Conservation (phyloP, 2,113 vertebrate species). For the Corapipo altera region DNA sequence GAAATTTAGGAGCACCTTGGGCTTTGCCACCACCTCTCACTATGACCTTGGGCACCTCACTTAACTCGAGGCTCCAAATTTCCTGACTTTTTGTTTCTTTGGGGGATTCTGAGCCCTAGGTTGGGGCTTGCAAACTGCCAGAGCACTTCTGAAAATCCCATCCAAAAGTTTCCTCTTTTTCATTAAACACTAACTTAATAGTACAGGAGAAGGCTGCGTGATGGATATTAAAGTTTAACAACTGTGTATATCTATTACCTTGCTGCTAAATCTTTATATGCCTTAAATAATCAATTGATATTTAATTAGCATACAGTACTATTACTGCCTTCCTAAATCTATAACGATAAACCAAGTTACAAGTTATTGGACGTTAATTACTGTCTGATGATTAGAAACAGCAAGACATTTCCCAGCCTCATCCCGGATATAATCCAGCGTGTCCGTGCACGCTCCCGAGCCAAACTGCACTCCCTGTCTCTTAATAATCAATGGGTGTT, state of each 20-base stretch:
- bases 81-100: neutral
- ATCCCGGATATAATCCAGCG: slow-evolving; percentile 48
- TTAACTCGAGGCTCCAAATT: neutral
- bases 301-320: slow-evolving; percentile 74
- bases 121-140: rapidly evolving
- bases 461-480: slow-evolving; percentile 51
- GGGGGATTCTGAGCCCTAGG: neutral
- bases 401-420: slow-evolving; percentile 46
- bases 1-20: neutral
- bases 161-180: neutral
- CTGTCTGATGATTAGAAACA: slow-evolving; percentile 62
- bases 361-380: slow-evolving; percentile 68
- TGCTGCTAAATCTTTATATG: slow-evolving; percentile 57
- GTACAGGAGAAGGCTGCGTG: neutral
- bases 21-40: neutral
- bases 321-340: slow-evolving; percentile 72
- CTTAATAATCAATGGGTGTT: slow-evolving; percentile 78
- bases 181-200: neutral
- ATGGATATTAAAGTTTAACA: slow-evolving; percentile 59
- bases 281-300: slow-evolving; percentile 73
- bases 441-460: slow-evolving; percentile 44
- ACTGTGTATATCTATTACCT: slow-evolving; percentile 50
- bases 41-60: neutral
- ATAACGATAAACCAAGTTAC: slow-evolving; percentile 71
- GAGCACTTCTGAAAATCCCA: neutral